These are phyloP conservation scores for Pseudomyrmex concolor DNA, from an alignment of 1,140 invertebrate genomes.

Conservation along the genomic window DNA sequence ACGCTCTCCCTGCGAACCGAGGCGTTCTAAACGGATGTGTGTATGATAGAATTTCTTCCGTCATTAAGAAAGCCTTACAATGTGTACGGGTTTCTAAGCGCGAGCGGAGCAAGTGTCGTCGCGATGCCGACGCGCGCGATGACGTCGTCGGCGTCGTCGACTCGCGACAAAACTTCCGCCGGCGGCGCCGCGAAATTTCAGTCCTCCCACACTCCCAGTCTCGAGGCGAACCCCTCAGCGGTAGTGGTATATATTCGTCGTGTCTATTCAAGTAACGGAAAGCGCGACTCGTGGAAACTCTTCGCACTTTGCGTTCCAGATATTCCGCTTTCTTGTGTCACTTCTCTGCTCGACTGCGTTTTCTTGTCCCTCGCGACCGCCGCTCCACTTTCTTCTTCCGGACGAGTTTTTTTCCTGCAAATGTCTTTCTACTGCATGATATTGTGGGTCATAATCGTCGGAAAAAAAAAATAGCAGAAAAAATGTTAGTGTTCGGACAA, in stretches of 20 bases:
- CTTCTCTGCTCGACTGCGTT: conserved; percentile 56
- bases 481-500: neutral
- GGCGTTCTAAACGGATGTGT: conserved; percentile 82
- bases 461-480: neutral
- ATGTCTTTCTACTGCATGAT: neutral
- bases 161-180: conserved; percentile 65
- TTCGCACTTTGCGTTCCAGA: conserved; percentile 77
- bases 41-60: conserved; percentile 84
- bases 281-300: conserved; percentile 76
- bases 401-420: conserved; percentile 22
- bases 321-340: conserved; percentile 75
- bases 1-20: conserved; percentile 75
- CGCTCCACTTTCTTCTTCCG: conserved; percentile 40
- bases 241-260: conserved; percentile 64
- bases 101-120: conserved; percentile 69
- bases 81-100: conserved; percentile 81
- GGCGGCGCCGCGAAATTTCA: conserved; percentile 62
- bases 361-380: conserved; percentile 40
- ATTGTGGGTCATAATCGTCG: neutral
- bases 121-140: neutral
- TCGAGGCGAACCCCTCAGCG: conserved; percentile 28
- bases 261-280: conserved; percentile 80
- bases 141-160: neutral
- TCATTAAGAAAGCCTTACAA: conserved; percentile 85
- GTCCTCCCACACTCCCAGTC: neutral